Evolutionary conservation across 2,888 invertebrate genomes (phyloP).

Genomic region (Acanthosepion pharaonis): DNA sequence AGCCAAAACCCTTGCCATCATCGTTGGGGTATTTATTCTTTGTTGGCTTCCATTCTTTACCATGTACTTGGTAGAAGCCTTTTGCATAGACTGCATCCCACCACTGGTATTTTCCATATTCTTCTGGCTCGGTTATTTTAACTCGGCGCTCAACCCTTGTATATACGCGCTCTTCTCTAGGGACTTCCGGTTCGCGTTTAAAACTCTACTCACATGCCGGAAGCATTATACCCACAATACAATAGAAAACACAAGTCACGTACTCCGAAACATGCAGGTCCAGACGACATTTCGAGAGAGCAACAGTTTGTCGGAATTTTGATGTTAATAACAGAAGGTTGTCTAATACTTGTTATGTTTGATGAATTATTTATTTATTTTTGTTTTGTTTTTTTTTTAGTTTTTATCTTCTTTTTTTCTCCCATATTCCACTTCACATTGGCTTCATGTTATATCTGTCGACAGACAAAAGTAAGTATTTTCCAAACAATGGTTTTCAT

Average conservation of each 20-base stretch:
- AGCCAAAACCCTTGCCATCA: conserved; percentile 95
- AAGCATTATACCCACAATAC: conserved; percentile 45
- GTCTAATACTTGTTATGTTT: too few species aligned
- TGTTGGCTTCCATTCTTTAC: conserved; percentile 99
- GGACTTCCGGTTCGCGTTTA: conserved; percentile 95
- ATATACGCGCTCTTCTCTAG: conserved; percentile 95
- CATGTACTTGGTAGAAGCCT: conserved; percentile 89
- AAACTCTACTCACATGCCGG: conserved; percentile 82
- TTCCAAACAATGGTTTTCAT: too few species aligned
- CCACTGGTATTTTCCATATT: conserved; percentile 87
- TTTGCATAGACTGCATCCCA: conserved; percentile 86
- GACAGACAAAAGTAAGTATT: too few species aligned
- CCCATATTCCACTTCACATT: background rate
- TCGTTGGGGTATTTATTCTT: conserved; percentile 95
- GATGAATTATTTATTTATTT: background rate
- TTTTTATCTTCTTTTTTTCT: background rate
- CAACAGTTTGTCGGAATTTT: conserved; percentile 44
- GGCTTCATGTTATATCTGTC: too few species aligned
- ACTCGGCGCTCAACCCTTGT: conserved; percentile 95
- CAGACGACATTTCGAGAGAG: conserved; percentile 35
- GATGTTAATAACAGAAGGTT: background rate
- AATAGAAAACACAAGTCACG: background rate
- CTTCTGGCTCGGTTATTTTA: conserved; percentile 98
- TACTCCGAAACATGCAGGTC: background rate
- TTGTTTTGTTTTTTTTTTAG: background rate